Evolutionary conservation across 53 echinoderm and acorn worm genomes (phyloP).

Genomic region (Pentamera pediparva): DNA sequence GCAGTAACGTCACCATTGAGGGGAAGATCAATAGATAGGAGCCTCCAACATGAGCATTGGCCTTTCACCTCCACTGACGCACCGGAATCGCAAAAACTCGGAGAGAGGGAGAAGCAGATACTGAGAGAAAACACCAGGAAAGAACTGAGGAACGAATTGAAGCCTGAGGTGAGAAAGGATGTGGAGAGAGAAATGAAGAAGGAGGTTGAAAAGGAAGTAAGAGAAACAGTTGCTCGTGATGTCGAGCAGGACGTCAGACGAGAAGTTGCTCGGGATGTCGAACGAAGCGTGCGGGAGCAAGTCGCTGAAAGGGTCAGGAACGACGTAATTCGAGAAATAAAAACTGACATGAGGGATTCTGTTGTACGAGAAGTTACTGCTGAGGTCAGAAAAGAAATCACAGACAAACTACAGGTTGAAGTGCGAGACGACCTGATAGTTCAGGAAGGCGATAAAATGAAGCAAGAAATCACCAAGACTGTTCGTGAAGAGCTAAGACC

Average conservation of each 20-base stretch:
- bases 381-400: constrained; percentile 9
- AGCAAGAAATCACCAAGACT: not conserved
- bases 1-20: constrained; percentile 15
- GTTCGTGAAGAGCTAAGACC: constrained; percentile 13
- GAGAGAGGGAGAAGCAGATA: not conserved
- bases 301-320: not conserved
- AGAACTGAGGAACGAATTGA: constrained; percentile 13
- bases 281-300: not conserved
- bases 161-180: not conserved
- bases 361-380: constrained; percentile 17
- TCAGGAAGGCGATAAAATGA: constrained; percentile 22
- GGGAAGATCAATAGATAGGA: constrained; percentile 17
- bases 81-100: not conserved
- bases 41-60: constrained; percentile 20
- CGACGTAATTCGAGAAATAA: constrained; percentile 3
- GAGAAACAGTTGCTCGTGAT: not conserved
- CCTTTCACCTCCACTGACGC: constrained; percentile 26
- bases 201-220: constrained; percentile 1
- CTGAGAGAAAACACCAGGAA: constrained; percentile 4
- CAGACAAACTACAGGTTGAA: not conserved
- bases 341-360: constrained; percentile 1
- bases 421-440: not conserved
- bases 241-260: not conserved
- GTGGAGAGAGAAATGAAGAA: not conserved
- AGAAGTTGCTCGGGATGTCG: constrained; percentile 6